Conservation (phyloP, 92 coral and sea anemone genomes). For the Umimayanthus chanpuru region DNA sequence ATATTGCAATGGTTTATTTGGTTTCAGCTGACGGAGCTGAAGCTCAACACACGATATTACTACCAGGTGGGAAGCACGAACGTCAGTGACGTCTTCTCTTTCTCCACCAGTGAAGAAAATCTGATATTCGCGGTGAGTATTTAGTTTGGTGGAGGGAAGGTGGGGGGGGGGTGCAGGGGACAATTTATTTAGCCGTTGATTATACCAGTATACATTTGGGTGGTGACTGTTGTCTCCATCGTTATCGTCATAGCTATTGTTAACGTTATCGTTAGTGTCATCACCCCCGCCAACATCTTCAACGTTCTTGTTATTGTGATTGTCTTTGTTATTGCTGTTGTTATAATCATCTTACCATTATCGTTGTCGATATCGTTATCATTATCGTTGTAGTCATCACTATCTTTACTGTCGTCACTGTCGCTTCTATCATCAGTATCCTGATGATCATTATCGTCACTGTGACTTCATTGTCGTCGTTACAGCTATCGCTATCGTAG, state of each 20-base stretch:
- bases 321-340: too few relatives aligned
- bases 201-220: neutral
- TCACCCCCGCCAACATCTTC: neutral
- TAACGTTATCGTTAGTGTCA: too few relatives aligned
- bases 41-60: constrained; percentile 66
- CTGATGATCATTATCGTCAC: too few relatives aligned
- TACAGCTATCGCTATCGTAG: too few relatives aligned
- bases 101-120: constrained; percentile 67
- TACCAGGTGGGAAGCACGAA: constrained; percentile 75
- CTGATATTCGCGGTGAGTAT: constrained; percentile 79
- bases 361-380: neutral
- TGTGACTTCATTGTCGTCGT: neutral
- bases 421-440: neutral
- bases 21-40: constrained; percentile 71
- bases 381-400: neutral
- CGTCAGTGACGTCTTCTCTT: constrained; percentile 65
- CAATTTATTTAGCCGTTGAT: neutral
- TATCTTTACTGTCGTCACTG: neutral
- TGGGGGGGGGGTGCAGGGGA: too few relatives aligned
- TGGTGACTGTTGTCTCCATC: neutral
- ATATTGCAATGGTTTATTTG: neutral
- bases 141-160: neutral
- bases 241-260: neutral
- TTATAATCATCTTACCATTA: too few relatives aligned
- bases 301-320: neutral